Percentiles rank a stretch among this genome's conserved stretches.
Conservation (phyloP, 2,797 vertebrate genomes). For the Chaetophractus vellerosus region DNA sequence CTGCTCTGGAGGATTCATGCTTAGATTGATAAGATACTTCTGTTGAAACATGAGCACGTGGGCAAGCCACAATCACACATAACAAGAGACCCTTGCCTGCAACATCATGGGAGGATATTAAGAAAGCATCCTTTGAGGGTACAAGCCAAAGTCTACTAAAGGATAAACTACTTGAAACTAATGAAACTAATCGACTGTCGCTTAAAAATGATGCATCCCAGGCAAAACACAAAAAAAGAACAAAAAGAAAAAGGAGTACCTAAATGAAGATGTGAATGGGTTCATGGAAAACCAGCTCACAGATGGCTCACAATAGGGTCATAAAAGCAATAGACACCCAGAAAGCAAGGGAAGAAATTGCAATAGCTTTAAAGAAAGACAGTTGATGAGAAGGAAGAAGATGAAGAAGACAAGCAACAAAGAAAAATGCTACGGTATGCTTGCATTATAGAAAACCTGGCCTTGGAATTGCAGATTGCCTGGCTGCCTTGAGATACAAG, state of each 20-base stretch:
- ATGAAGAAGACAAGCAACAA: constrained; percentile 93
- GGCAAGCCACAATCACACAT: constrained; percentile 91
- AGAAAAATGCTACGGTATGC: constrained; percentile 96
- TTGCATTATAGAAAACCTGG: constrained; percentile 98
- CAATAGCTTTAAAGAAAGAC: constrained; percentile 92
- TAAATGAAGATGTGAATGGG: constrained; percentile 94
- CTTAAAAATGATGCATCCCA: constrained; percentile 79
- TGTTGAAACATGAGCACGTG: constrained; percentile 93
- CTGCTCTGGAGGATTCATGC: background rate
- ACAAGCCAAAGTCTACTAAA: constrained; percentile 11
- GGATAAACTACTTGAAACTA: constrained; percentile 10
- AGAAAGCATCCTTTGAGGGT: constrained; percentile 60
- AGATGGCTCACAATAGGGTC: constrained; percentile 63
- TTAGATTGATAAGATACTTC: constrained; percentile 39
- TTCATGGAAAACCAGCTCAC: constrained; percentile 91
- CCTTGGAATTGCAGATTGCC: constrained; percentile 96
- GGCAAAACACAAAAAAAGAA: constrained; percentile 88
- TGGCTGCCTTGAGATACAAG: constrained; percentile 83
- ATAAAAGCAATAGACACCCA: constrained; percentile 6
- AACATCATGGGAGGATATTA: constrained; percentile 94
- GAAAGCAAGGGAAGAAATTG: constrained; percentile 88
- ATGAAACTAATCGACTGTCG: background rate
- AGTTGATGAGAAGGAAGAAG: constrained; percentile 92
- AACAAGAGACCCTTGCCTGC: constrained; percentile 91
- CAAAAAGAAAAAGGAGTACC: constrained; percentile 83